These are phyloP conservation scores for Ashinkailepas kermadecensis DNA, from an alignment of 2,888 invertebrate species.

Conservation along the genomic window DNA sequence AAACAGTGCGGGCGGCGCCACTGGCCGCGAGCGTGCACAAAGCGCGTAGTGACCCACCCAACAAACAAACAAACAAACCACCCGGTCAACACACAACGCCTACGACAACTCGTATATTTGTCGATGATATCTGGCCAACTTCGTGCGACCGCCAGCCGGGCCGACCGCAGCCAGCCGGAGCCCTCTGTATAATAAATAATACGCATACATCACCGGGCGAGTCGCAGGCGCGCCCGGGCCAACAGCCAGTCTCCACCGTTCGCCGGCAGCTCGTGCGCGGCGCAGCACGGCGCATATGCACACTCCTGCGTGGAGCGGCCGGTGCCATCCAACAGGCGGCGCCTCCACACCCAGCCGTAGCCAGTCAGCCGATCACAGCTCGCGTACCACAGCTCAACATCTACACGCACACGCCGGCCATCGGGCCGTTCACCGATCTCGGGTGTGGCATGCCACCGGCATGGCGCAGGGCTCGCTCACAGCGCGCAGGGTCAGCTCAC, in stretches of 20 bases:
- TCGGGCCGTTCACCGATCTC: neutral
- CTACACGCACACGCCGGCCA: neutral
- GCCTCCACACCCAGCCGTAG: neutral
- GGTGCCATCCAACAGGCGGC: neutral
- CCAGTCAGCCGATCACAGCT: neutral
- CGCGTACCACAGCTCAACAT: neutral
- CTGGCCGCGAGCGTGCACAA: too few relatives aligned
- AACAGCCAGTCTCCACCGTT: too few relatives aligned
- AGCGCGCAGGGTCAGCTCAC: too few relatives aligned
- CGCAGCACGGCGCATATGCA: too few relatives aligned
- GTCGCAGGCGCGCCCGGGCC: neutral
- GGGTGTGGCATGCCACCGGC: neutral
- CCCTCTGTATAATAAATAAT: slow-evolving; percentile 3
- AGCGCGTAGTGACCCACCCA: too few relatives aligned
- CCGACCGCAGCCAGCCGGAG: neutral
- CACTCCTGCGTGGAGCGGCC: too few relatives aligned
- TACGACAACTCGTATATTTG: neutral
- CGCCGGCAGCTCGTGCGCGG: neutral
- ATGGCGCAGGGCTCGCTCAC: neutral
- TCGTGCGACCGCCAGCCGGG: neutral
- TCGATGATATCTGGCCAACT: neutral
- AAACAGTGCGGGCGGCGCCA: too few relatives aligned
- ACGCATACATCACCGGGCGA: neutral
- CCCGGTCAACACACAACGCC: too few relatives aligned
- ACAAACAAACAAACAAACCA: too few relatives aligned